A percentile compares a stretch with the other conserved stretches of the same genome.
These are phyloP conservation scores for Poecile atricapillus DNA, from an alignment of 2,113 vertebrate genomes.

Conservation along the genomic window DNA sequence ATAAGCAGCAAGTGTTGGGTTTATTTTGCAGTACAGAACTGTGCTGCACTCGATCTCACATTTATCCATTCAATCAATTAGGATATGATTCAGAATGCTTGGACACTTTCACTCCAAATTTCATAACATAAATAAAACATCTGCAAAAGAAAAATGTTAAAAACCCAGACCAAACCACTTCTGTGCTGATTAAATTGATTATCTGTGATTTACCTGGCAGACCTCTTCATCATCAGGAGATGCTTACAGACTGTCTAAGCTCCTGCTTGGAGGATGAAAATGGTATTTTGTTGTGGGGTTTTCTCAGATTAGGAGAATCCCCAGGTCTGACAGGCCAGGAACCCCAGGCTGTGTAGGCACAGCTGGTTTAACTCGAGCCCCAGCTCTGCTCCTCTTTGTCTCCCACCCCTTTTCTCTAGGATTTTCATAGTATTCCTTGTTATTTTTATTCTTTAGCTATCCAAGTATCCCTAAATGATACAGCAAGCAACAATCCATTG, in stretches of 20 bases:
- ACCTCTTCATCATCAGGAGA: not conserved
- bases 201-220: not conserved
- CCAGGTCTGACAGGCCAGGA: not conserved
- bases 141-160: not conserved
- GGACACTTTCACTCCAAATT: not conserved
- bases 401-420: not conserved
- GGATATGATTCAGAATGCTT: not conserved
- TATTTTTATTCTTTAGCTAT: not conserved
- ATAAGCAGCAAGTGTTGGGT: not conserved
- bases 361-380: not conserved
- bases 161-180: not conserved
- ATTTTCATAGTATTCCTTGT: not conserved
- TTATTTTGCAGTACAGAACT: not conserved
- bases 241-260: fast-evolving
- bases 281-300: not conserved
- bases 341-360: not conserved
- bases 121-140: not conserved
- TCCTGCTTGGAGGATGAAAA: not conserved
- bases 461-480: not conserved
- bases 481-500: not conserved
- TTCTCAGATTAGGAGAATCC: not conserved
- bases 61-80: not conserved
- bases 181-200: not conserved
- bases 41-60: not conserved
- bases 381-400: not conserved